phyloP scores from a whole-genome alignment of 2,113 vertebrate species.

The Marcusenius ussheri region DNA sequence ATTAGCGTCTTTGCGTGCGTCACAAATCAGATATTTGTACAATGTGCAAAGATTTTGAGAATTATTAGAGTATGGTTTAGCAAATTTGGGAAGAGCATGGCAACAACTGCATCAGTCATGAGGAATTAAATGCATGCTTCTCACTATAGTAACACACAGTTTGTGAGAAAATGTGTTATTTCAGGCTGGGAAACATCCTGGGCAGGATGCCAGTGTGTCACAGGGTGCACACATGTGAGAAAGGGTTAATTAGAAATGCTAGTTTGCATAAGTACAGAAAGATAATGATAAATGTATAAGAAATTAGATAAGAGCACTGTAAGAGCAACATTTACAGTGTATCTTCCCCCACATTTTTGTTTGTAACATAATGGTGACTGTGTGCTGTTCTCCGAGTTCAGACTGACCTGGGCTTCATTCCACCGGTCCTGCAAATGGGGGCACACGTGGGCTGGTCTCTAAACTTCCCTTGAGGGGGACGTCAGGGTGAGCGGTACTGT shows the following conservation, averaged over 20 bases:
- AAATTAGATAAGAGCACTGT: neutral
- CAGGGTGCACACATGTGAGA: neutral
- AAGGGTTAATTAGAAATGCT: neutral
- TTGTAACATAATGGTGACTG: neutral
- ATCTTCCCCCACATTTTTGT: neutral
- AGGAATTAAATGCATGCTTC: neutral
- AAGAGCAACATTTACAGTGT: neutral
- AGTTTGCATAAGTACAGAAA: neutral
- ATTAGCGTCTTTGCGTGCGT: neutral
- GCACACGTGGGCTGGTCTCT: constrained; percentile 39
- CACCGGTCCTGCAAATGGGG: constrained; percentile 33
- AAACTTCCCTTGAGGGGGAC: constrained; percentile 39
- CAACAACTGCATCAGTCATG: neutral
- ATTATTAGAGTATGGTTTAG: neutral
- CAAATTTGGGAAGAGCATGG: neutral
- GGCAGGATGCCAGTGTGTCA: neutral
- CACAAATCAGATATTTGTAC: neutral
- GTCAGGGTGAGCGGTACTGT: constrained; percentile 24
- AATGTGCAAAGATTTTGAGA: neutral
- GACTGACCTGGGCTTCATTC: constrained; percentile 24
- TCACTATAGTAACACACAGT: neutral
- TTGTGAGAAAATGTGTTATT: neutral
- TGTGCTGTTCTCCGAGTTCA: neutral
- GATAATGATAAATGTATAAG: neutral
- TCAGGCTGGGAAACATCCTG: neutral